Conservation (phyloP, 1,140 invertebrate genomes). For the Calephelis nemesis region DNA sequence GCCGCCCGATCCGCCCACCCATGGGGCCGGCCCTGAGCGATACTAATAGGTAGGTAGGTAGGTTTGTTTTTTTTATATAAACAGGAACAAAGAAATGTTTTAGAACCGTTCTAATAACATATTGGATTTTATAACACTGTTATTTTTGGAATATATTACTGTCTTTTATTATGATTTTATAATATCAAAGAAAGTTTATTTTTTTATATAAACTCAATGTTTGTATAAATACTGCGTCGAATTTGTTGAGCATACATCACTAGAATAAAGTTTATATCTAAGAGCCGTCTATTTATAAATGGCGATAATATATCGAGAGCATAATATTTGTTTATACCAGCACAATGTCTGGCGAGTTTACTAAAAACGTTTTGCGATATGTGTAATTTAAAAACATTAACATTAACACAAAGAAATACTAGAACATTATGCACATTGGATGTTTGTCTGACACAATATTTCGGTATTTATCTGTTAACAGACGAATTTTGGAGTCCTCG, state of each 20-base stretch:
- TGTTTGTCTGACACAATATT: too few species aligned
- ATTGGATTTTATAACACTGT: too few species aligned
- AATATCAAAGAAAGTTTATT: not conserved
- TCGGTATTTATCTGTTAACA: too few species aligned
- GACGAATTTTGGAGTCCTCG: too few species aligned
- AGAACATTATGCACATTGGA: not conserved
- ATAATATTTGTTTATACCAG: not conserved
- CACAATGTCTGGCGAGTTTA: not conserved
- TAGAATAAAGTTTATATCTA: not conserved
- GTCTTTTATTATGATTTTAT: slow-evolving; percentile 10
- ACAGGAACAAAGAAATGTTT: too few species aligned
- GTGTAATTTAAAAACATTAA: not conserved
- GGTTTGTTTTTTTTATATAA: too few species aligned
- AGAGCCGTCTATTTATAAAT: not conserved
- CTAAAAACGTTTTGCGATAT: not conserved
- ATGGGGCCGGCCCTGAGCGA: too few species aligned
- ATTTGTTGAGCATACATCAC: not conserved
- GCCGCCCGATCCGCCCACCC: too few species aligned
- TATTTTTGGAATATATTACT: too few species aligned
- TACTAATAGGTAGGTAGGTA: too few species aligned
- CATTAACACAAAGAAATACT: not conserved
- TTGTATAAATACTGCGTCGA: not conserved
- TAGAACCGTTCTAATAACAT: too few species aligned
- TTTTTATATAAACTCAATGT: not conserved
- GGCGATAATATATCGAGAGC: not conserved